Evolutionary conservation across 2,113 vertebrate species (phyloP), one percentile per base, ranked within the genome.

Genomic region (Butorides virescens): DNA sequence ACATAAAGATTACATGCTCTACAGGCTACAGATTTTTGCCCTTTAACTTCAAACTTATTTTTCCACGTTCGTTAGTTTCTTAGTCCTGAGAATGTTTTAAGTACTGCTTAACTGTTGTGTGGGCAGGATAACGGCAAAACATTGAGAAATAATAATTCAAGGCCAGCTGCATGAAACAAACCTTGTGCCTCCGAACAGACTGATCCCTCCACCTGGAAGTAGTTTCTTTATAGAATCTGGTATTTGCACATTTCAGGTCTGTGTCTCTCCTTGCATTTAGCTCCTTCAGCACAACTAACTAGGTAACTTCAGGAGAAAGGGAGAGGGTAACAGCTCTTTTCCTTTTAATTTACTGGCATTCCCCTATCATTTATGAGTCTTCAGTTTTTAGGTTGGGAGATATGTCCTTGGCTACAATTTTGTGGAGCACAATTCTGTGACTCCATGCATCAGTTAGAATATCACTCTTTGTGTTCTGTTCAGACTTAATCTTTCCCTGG

Each of bases 201-300:
- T 88, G 95, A 93, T 95, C 72, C 63, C 47, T 96, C 44, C 56
- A 74, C 90, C 76, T 88, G 88, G 86, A 83, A 88, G 81, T 4
- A 68, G 66, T 5, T 77, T 78, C 78, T 71, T 61, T 74, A 10
- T 2, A 68, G 53, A 89, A 75, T 15, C 23, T 73, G 70, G 39
- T 49, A 77, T 78, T 65, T 65, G 46, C 81, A 47, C 20, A 44
- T 67, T 83, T 93, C 66, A 70, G 12, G 58, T 75, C 32, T 3
- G 3, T 23, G 59, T 25, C n/a, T 74, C 22, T 29, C 56, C 49
- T 42, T 74, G 34, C 25, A 26, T 39, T 83, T 26, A 52, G 17
- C 37, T 92, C 58, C 56, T 76, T 22, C 68, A 75, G 29, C 36
- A 50, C 21, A 71, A 47, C 59, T 77, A 88, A 20, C n/a, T 21